These are phyloP conservation scores for Falco biarmicus DNA, from an alignment of 2,797 vertebrate species.

Conservation along the genomic window DNA sequence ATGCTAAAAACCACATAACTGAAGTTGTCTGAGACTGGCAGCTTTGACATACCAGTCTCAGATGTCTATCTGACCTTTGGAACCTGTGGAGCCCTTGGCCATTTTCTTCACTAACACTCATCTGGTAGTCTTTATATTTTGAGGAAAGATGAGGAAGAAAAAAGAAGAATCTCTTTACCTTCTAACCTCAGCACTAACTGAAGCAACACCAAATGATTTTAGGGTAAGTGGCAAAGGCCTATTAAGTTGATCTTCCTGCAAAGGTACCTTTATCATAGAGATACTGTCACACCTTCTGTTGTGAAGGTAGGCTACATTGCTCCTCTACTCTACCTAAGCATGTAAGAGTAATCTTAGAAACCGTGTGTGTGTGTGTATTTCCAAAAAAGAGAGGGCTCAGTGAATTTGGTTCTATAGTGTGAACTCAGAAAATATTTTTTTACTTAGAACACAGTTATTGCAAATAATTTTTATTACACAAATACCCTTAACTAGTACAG, in stretches of 20 bases:
- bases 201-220: background rate
- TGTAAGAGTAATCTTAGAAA: background rate
- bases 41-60: background rate
- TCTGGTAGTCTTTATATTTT: background rate
- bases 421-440: background rate
- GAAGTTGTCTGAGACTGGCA: fast-evolving
- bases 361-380: background rate
- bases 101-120: background rate
- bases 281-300: background rate
- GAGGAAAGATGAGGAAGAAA: background rate
- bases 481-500: background rate
- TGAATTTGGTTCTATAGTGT: background rate
- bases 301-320: background rate
- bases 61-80: background rate
- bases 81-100: background rate
- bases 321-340: background rate
- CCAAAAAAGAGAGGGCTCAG: background rate
- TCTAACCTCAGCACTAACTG: background rate
- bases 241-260: background rate
- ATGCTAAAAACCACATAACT: background rate
- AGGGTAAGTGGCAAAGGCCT: background rate
- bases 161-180: background rate
- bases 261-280: background rate
- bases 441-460: background rate
- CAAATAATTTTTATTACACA: background rate